Evolutionary conservation across 2,797 vertebrate genomes (phyloP), one percentile per base, ranked within the genome.

Genomic region (Oreonectes daqikongensis): DNA sequence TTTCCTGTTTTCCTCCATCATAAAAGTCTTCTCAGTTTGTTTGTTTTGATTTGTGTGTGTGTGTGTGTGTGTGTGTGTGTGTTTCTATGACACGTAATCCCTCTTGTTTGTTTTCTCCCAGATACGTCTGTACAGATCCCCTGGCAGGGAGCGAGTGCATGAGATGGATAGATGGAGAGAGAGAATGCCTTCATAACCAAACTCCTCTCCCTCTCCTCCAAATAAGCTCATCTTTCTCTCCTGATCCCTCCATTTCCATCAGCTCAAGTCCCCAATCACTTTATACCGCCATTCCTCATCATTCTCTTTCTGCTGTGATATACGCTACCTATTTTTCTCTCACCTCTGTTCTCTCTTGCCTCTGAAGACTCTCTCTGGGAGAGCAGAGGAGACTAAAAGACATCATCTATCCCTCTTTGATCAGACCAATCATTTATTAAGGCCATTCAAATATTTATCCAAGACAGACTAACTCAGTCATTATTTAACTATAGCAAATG

Each of bases 121-220:
- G 65, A 74, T 64, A 68, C 75, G 65, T 18, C 53, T 68, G 52
- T 44, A 79, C 79, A 61, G 15, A 57, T 72, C 60, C 82, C 84
- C 82, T 82, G 60, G 84, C 86, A 61, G 17, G 63, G 35, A 38
- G 35, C 10, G 28, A 60, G 69, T 46, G 61, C 1, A 11, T 59
- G 30, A 79, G 77, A 79, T 67, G 53, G 64, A 67, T 59, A 53
- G 50, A 67, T 11, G 14, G 61, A 67, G n/a, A 38, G 9, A 26
- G 60, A 78, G 70, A 55, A 57, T 55, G 48, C 12, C 14, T 66
- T 38, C 53, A 28, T 57, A 71, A 72, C 71, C 76, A 55, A 63
- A 73, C 50, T 46, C 59, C 35, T 64, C 48, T 42, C 42, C 18
- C 50, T 40, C 35, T 55, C 15, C 17, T 20, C 35, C 38, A 64